Evolutionary conservation across 2,113 vertebrate species (phyloP).

Genomic region (Scartelaos histophorus): DNA sequence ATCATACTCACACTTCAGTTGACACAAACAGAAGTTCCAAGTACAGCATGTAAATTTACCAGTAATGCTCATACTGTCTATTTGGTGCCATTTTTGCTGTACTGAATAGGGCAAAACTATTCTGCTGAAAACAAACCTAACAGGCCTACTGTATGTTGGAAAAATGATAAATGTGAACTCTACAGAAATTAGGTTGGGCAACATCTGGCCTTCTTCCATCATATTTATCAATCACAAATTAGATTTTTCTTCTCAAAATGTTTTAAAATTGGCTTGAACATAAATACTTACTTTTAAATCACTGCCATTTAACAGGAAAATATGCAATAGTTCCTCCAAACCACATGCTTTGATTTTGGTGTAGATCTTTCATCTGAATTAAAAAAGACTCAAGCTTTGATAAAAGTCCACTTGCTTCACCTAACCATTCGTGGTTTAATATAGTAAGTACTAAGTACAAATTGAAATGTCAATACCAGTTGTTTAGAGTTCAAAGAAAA

Average conservation of each 20-base stretch:
- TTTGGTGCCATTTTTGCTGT: neutral
- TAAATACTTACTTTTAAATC: neutral
- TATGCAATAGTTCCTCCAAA: neutral
- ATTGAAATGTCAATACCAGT: too few species aligned
- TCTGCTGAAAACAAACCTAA: too few species aligned
- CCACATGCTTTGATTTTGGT: neutral
- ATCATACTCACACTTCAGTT: neutral
- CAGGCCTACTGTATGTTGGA: neutral
- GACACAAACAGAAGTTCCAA: slow-evolving; percentile 27
- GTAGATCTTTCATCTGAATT: neutral
- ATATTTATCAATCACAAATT: too few species aligned
- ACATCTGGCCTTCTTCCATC: too few species aligned
- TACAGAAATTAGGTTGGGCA: too few species aligned
- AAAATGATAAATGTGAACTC: neutral
- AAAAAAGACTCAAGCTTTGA: neutral
- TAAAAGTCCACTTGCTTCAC: neutral
- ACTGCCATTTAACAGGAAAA: neutral
- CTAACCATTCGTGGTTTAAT: too few species aligned
- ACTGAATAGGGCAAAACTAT: neutral
- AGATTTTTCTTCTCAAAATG: neutral
- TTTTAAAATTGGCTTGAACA: neutral
- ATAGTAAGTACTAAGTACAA: too few species aligned
- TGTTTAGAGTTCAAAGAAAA: too few species aligned
- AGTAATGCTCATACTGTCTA: slow-evolving; percentile 1
- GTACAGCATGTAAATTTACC: slow-evolving; percentile 22